Base-by-base conservation (phyloP, 2,113 vertebrate genomes). In the Triplophysa siluroides region DNA sequence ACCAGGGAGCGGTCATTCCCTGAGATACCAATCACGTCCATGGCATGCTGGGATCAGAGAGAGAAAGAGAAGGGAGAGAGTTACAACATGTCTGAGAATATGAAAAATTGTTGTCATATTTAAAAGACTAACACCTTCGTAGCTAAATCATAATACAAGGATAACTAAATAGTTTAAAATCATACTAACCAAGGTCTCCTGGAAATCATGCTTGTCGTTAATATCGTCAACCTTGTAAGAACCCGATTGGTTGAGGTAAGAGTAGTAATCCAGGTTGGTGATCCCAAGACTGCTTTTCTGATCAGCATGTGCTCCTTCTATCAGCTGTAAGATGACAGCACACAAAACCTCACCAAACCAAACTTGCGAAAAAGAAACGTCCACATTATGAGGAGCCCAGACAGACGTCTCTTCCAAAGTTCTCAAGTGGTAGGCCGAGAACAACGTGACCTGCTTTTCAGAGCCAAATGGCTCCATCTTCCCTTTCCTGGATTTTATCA, bases 171-270 rank as follows among this genome's bases (percentile, higher is more conserved):
- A 2, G 54, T 58, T 21, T 58, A 21, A 58, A 45, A 63, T n/a
- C 45, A 47, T 79, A 16, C 83, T 86, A 90, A 99, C 98, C 94
- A 93, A 81, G 1, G 97, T 99, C 91, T 99, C 97, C 72, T 96
- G 95, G 87, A 98, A 99, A 83, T 99, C 97, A 0, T 88, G 94
- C 90, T 91, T 96, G 87, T 99, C 98, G 1, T 97, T 94, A 58
- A 99, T 99, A 90, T 98, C 98, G n/a, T 99, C 98, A 0, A 99
- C 98, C 88, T 96, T 97, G 91, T 98, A 99, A 84, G 97, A 96
- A 19, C 95, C 97, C 0, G 97, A 99, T 81, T 98, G 96, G 77
- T 96, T 98, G 89, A 99, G 94, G 89, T 99, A 99, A 87, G 87
- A 88, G 83, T 99, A 99, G 78, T 99, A 99, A 86, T 99, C 97